Evolutionary conservation across 2,888 invertebrate species (phyloP), one percentile per base, ranked within the genome.

Genomic region (Alloplasta piceator): DNA sequence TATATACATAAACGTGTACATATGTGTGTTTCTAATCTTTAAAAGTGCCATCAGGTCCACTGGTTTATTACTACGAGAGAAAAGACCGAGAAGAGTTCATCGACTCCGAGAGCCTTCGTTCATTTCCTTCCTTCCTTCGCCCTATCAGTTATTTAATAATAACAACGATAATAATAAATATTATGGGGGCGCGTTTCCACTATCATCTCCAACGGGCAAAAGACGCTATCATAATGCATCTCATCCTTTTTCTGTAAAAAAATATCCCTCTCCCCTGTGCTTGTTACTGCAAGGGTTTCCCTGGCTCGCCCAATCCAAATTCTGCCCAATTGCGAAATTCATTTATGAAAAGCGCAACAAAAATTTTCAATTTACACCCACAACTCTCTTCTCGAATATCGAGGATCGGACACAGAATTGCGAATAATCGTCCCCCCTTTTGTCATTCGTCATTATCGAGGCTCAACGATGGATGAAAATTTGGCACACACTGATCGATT

Each of bases 21-120:
- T 67, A 41, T 48, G 48, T 9, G 58, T 26, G 64, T 70, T 77
- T 73, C 80, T 77, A 80, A 80, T 80, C 80, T 80, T 73, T 64
- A 72, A 58, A 68, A 61, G 68, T 76, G 80, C 73, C 80, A 77
- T 80, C 77, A 64, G 80, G 77, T 80, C 73, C 64, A 60, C 68
- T 72, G 80, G 76, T 80, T 73, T 80, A 73, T 80, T 58, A 38
- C 60, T n/a, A 41, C n/a, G 50, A 50, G 50, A 50, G 50, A 12
- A 14, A 50, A 14, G 12, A 6, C n/a, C 12, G 14, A 14, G n/a
- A 9, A 16, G 73, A 64, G 63, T 77, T 77, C 72, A 68, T 68
- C 58, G 77, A 68, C 77, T 70, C 46, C 6, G 61, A 38, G 10
- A n/a, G n/a, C n/a, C n/a, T n/a, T n/a, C 12, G 50, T 63, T 61